Evolutionary conservation across 2,797 vertebrate genomes (phyloP).

Genomic region (Ciconia nigra): DNA sequence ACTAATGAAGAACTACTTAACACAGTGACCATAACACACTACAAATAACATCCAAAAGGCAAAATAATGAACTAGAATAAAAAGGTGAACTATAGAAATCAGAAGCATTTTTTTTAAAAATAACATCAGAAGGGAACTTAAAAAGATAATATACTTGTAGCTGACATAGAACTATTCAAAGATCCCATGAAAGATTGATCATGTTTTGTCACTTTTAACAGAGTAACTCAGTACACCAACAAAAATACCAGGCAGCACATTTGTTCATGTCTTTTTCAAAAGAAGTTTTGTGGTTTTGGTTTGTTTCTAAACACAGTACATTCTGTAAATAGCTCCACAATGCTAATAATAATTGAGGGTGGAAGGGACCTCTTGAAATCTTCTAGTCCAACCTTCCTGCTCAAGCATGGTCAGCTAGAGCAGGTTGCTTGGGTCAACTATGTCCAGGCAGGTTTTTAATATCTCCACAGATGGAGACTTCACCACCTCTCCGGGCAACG

Average conservation of each 20-base stretch:
- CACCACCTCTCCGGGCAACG: not conserved
- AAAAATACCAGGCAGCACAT: not conserved
- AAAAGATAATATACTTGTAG: not conserved
- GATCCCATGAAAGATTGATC: not conserved
- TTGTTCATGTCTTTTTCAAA: not conserved
- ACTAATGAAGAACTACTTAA: not conserved
- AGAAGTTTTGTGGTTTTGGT: not conserved
- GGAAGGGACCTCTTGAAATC: not conserved
- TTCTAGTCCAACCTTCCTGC: not conserved
- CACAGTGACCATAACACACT: not conserved
- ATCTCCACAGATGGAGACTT: not conserved
- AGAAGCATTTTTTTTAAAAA: not conserved
- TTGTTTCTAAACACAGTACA: not conserved
- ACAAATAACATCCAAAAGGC: not conserved
- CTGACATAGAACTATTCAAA: not conserved
- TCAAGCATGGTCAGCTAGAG: not conserved
- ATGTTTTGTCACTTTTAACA: not conserved
- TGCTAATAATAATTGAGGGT: not conserved
- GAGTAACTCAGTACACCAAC: not conserved
- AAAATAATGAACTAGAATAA: not conserved
- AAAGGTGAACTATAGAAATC: not conserved
- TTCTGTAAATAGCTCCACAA: not conserved
- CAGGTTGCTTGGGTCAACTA: not conserved
- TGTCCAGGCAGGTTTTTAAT: not conserved
- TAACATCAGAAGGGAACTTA: not conserved